phyloP scores from a whole-genome alignment of 2,888 invertebrate genomes.

The Scotopteryx bipunctaria region DNA sequence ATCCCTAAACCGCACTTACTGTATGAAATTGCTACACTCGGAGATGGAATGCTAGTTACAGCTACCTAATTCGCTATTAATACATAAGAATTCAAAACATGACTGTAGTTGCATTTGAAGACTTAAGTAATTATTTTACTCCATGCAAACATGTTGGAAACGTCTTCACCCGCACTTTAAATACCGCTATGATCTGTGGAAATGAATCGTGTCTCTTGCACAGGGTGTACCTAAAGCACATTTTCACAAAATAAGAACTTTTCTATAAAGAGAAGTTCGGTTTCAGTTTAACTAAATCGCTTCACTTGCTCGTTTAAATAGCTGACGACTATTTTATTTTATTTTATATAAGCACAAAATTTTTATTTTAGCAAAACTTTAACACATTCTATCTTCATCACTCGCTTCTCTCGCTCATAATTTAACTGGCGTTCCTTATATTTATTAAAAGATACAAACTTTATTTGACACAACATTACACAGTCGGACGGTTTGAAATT shows the following conservation, averaged over 20 bases:
- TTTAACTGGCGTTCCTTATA: too few species aligned
- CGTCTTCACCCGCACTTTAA: slow-evolving; percentile 35
- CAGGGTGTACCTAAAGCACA: background rate
- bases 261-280: too few species aligned
- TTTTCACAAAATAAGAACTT: slow-evolving; percentile 24
- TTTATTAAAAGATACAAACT: too few species aligned
- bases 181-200: slow-evolving; percentile 40
- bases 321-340: too few species aligned
- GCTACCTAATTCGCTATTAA: slow-evolving; percentile 57
- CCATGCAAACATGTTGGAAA: slow-evolving; percentile 40
- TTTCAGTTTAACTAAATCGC: too few species aligned
- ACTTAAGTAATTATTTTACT: slow-evolving; percentile 45
- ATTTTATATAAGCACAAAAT: too few species aligned
- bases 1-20: slow-evolving; percentile 67
- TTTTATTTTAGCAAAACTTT: too few species aligned
- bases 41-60: slow-evolving; percentile 45
- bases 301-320: too few species aligned
- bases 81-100: slow-evolving; percentile 49
- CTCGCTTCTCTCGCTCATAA: too few species aligned
- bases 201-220: slow-evolving; percentile 30
- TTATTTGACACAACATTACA: too few species aligned
- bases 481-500: too few species aligned
- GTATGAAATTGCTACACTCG: slow-evolving; percentile 58
- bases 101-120: slow-evolving; percentile 41
- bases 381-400: too few species aligned